Evolutionary conservation across 2,888 invertebrate genomes (phyloP).

Genomic region (Nemoura dubitans): DNA sequence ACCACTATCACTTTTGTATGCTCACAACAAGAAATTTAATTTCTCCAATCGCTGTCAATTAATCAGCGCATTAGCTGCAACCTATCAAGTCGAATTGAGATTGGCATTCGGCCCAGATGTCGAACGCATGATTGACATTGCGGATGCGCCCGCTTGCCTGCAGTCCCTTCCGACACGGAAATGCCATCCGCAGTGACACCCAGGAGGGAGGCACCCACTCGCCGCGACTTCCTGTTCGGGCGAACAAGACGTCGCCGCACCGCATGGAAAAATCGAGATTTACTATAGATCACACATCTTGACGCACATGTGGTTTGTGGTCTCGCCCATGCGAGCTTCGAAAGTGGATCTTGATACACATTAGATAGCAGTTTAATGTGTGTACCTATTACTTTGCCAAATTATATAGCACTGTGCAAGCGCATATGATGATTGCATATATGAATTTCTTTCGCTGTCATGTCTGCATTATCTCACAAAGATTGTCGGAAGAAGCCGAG

Average conservation of each 20-base stretch:
- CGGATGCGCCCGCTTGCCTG: too few species aligned
- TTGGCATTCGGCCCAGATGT: too few species aligned
- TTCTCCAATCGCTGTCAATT: too few species aligned
- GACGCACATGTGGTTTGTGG: not conserved
- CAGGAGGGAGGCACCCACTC: not conserved
- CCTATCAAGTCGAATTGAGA: too few species aligned
- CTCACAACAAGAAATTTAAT: too few species aligned
- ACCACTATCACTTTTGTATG: too few species aligned
- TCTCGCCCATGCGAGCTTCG: not conserved
- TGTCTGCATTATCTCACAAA: not conserved
- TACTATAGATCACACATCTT: too few species aligned
- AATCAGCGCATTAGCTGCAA: too few species aligned
- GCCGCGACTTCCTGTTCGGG: not conserved
- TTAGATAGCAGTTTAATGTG: not conserved
- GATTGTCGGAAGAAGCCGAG: not conserved
- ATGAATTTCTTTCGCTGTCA: not conserved
- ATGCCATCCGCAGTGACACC: too few species aligned
- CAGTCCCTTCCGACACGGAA: too few species aligned
- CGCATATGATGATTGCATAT: not conserved
- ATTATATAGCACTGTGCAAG: not conserved
- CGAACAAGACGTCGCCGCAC: not conserved
- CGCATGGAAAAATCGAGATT: too few species aligned
- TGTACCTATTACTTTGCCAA: not conserved
- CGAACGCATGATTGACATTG: too few species aligned
- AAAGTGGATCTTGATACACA: slow-evolving; percentile 12